Conservation (phyloP, 2,888 invertebrate genomes). For the Drosophila subquinaria region DNA sequence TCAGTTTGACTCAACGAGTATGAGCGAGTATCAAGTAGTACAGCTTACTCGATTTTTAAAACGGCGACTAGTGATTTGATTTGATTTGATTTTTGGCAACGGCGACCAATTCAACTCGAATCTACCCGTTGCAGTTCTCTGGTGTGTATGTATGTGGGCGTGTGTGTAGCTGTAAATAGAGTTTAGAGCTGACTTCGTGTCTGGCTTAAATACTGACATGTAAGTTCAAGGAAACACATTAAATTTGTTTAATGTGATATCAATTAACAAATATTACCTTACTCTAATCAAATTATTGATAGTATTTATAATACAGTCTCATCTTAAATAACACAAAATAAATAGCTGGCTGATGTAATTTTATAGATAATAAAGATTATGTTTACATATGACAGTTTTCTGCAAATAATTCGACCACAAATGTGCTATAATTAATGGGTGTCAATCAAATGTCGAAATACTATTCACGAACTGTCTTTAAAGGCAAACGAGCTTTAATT, state of each 20-base stretch:
- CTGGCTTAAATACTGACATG: neutral
- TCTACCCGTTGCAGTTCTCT: too few relatives aligned
- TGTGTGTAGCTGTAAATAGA: neutral
- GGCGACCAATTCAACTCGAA: too few relatives aligned
- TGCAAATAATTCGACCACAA: neutral
- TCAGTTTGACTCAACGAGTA: too few relatives aligned
- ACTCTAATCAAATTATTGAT: too few relatives aligned
- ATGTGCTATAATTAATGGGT: neutral
- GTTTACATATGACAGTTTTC: neutral
- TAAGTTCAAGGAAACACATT: neutral
- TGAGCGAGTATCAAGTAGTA: too few relatives aligned
- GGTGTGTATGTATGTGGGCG: slow-evolving; percentile 4
- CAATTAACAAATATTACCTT: neutral
- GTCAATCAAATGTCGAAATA: neutral
- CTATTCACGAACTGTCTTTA: neutral
- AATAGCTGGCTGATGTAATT: too few relatives aligned
- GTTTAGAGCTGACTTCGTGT: neutral
- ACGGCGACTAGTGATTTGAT: too few relatives aligned
- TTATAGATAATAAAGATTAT: neutral
- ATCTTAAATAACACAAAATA: too few relatives aligned
- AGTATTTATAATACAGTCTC: neutral
- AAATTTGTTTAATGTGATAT: neutral
- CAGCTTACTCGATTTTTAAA: too few relatives aligned
- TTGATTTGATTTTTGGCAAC: too few relatives aligned
- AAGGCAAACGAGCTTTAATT: too few relatives aligned